Conservation (phyloP, 2,113 vertebrate genomes). For the Machaerirhynchus nigripectus region DNA sequence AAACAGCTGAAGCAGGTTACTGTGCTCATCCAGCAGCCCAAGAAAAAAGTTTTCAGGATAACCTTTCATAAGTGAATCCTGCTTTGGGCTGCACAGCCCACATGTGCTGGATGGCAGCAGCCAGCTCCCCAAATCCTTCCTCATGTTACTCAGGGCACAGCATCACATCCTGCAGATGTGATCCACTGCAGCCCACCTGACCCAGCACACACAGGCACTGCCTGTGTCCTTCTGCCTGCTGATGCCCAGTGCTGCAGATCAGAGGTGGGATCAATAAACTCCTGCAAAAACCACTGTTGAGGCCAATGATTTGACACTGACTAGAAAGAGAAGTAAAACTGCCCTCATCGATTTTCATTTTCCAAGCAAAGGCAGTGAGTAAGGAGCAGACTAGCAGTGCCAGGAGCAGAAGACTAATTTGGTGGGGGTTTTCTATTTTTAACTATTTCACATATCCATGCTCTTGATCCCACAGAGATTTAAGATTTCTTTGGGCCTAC, state of each 20-base stretch:
- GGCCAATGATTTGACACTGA: neutral
- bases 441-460: neutral
- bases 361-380: neutral
- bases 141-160: fast-evolving
- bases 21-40: neutral
- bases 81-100: neutral
- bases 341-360: neutral
- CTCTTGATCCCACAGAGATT: neutral
- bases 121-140: neutral
- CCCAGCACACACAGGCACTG: neutral
- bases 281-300: neutral
- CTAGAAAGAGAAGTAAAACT: neutral
- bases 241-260: neutral
- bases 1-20: neutral
- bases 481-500: neutral
- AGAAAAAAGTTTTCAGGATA: neutral
- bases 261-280: neutral
- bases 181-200: neutral
- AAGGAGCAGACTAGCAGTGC: neutral
- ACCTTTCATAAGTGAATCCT: neutral
- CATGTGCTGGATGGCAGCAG: neutral
- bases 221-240: neutral
- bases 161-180: neutral
- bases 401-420: neutral
- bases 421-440: neutral